Evolutionary conservation across 2,888 invertebrate genomes (phyloP).

Genomic region (Parnassius mnemosyne): DNA sequence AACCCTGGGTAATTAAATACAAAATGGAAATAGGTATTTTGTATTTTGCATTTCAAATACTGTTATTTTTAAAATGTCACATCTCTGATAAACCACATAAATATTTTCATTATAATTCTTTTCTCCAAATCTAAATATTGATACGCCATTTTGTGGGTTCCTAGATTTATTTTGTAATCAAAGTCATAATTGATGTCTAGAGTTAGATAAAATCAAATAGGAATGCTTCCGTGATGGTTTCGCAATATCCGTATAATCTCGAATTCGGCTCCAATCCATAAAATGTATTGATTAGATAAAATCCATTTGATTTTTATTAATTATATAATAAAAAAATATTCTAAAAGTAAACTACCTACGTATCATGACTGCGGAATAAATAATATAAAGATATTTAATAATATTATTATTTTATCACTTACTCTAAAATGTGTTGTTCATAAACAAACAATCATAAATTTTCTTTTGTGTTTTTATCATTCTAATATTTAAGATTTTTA

Average conservation of each 20-base stretch:
- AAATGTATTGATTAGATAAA: neutral
- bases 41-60: too few species aligned
- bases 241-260: constrained; percentile 7
- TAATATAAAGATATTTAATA: neutral
- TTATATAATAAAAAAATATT: constrained; percentile 14
- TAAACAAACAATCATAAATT: too few species aligned
- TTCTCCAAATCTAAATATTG: too few species aligned
- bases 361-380: neutral
- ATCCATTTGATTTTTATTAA: constrained; percentile 3
- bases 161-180: constrained; percentile 12
- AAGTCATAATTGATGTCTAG: constrained; percentile 5
- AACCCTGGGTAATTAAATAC: too few species aligned
- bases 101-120: too few species aligned
- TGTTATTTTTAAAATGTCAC: too few species aligned
- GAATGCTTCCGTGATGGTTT: constrained; percentile 7
- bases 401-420: neutral
- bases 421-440: too few species aligned
- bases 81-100: too few species aligned
- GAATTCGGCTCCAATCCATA: neutral
- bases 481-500: too few species aligned
- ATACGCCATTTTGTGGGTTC: too few species aligned
- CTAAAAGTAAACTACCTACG: constrained; percentile 2
- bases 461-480: too few species aligned
- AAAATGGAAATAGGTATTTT: too few species aligned
- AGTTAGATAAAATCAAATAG: constrained; percentile 1